Evolutionary conservation across 2,888 invertebrate species (phyloP).

Genomic region (Beris morrisii): DNA sequence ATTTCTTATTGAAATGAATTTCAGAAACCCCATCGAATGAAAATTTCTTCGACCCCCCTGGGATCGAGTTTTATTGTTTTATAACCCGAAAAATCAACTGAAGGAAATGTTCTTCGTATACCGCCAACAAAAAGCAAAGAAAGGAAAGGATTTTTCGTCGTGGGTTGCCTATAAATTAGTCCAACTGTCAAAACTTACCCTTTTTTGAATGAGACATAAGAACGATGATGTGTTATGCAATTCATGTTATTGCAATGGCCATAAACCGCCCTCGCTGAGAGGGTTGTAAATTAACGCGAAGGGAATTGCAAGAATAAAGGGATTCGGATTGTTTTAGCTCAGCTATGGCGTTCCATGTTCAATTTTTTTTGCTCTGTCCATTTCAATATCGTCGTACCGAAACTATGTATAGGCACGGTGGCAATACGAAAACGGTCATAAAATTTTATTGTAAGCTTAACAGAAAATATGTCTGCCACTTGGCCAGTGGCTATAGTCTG

Average conservation of each 20-base stretch:
- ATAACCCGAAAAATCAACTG: too few relatives aligned
- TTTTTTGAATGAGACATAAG: constrained; percentile 6
- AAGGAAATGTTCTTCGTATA: too few relatives aligned
- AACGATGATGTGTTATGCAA: constrained; percentile 25
- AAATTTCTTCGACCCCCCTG: too few relatives aligned
- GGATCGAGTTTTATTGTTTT: too few relatives aligned
- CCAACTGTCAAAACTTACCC: constrained; percentile 21
- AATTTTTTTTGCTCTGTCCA: background rate
- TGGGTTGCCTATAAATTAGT: constrained; percentile 14
- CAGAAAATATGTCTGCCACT: constrained; percentile 43
- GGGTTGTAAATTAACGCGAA: constrained; percentile 43
- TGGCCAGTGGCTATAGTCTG: constrained; percentile 24
- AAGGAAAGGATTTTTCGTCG: background rate
- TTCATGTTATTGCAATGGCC: constrained; percentile 1
- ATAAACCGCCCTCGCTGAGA: constrained; percentile 34
- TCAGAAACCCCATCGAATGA: too few relatives aligned
- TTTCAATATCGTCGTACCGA: constrained; percentile 24
- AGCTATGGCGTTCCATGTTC: too few relatives aligned
- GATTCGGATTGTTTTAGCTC: constrained; percentile 15
- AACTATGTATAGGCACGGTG: constrained; percentile 14
- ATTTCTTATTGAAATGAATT: too few relatives aligned
- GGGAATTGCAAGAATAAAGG: constrained; percentile 37
- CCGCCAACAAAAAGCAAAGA: too few relatives aligned
- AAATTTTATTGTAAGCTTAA: constrained; percentile 53
- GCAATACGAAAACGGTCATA: constrained; percentile 43